A percentile compares a stretch with the other conserved stretches of the same genome.
phyloP scores from a whole-genome alignment of 1,140 invertebrate genomes.

The Venustaconcha ellipsiformis region DNA sequence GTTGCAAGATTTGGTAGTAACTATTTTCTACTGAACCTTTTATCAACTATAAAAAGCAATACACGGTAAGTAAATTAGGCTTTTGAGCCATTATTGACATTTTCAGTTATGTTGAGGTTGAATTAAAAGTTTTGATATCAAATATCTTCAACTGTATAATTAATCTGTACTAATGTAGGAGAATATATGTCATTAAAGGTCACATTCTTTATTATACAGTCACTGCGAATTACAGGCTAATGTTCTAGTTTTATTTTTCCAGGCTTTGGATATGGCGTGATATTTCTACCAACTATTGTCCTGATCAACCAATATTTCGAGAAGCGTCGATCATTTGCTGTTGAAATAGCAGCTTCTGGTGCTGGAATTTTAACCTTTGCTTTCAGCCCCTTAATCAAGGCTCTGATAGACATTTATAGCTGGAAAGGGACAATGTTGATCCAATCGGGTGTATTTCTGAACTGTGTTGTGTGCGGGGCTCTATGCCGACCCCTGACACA shows the following conservation, averaged over 20 bases:
- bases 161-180: too few species aligned
- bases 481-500: conserved; percentile 3
- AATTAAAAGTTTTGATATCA: too few species aligned
- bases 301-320: conserved; percentile 92
- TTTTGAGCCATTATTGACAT: too few species aligned
- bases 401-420: not conserved
- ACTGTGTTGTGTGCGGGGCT: conserved; percentile 13
- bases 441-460: conserved; percentile 10
- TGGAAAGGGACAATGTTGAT: conserved; percentile 10
- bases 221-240: too few species aligned
- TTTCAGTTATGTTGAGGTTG: too few species aligned
- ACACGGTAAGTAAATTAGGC: too few species aligned
- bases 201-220: too few species aligned
- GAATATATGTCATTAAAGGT: too few species aligned
- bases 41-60: too few species aligned
- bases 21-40: too few species aligned
- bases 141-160: too few species aligned
- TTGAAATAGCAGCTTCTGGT: conserved; percentile 88
- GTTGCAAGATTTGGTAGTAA: too few species aligned
- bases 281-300: conserved; percentile 89
- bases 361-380: conserved; percentile 88
- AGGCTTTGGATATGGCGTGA: conserved; percentile 88
- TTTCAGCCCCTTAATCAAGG: conserved; percentile 8
- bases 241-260: conserved; percentile 6
- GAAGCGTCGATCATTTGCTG: conserved; percentile 85